phyloP scores from a whole-genome alignment of 1,140 invertebrate species.

The Pinna nobilis region DNA sequence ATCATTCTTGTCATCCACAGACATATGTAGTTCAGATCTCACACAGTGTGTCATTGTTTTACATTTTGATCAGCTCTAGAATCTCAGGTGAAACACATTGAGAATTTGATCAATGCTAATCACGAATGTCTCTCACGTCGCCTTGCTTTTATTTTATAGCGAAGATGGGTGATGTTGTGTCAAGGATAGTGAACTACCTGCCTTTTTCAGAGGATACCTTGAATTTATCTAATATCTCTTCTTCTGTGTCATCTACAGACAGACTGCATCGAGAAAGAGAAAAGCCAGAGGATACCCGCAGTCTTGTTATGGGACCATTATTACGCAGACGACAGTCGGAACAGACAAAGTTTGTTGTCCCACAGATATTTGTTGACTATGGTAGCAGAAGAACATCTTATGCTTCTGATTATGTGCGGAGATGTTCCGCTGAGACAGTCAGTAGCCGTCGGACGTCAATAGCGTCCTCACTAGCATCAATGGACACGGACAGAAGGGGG shows the following conservation, averaged over 20 bases:
- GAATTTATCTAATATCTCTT: slow-evolving; percentile 14
- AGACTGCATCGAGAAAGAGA: slow-evolving; percentile 39
- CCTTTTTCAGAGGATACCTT: slow-evolving; percentile 8
- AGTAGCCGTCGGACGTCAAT: slow-evolving; percentile 62
- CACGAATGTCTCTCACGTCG: too few relatives aligned
- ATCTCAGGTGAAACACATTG: too few relatives aligned
- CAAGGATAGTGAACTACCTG: background rate
- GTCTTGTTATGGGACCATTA: slow-evolving; percentile 57
- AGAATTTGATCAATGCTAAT: too few relatives aligned
- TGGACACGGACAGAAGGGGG: slow-evolving; percentile 48
- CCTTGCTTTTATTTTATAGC: too few relatives aligned
- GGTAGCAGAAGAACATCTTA: slow-evolving; percentile 62
- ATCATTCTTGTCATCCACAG: too few relatives aligned
- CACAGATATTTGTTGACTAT: slow-evolving; percentile 67
- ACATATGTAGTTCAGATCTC: too few relatives aligned
- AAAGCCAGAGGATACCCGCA: slow-evolving; percentile 56
- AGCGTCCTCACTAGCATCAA: slow-evolving; percentile 49
- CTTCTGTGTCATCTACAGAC: slow-evolving; percentile 23
- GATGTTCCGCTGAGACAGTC: slow-evolving; percentile 57
- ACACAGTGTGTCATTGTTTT: too few relatives aligned
- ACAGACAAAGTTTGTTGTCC: slow-evolving; percentile 64
- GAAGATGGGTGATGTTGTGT: slow-evolving; percentile 30
- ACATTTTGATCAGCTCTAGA: too few relatives aligned
- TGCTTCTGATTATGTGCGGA: slow-evolving; percentile 61
- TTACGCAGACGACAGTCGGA: slow-evolving; percentile 56